Evolutionary conservation across 2,113 vertebrate species (phyloP).

Genomic region (Diadophis punctatus): DNA sequence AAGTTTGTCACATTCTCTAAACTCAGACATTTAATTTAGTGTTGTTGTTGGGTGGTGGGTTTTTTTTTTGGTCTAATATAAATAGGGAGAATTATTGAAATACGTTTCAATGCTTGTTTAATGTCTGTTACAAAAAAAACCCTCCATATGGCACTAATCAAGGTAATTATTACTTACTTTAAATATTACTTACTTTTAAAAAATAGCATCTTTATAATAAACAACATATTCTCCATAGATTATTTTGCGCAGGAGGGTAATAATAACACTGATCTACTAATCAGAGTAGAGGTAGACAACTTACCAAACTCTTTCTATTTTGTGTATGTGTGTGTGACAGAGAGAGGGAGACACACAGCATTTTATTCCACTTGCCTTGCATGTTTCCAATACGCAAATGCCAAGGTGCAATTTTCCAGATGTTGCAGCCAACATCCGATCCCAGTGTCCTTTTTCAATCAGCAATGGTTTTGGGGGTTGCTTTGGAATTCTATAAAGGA

Average conservation of each 20-base stretch:
- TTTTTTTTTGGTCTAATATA: conserved; percentile 9
- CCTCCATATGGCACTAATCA: conserved; percentile 69
- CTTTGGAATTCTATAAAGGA: neutral
- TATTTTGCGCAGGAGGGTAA: conserved; percentile 39
- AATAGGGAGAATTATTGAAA: conserved; percentile 51
- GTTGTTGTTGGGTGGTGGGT: neutral
- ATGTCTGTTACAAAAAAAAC: conserved; percentile 47
- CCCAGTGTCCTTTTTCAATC: neutral
- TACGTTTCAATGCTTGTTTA: conserved; percentile 40
- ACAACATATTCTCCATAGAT: conserved; percentile 9
- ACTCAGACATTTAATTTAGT: neutral
- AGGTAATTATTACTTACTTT: conserved; percentile 37
- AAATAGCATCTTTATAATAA: conserved; percentile 60
- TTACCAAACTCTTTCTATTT: neutral
- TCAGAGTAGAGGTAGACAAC: conserved; percentile 13
- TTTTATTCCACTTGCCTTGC: conserved; percentile 16
- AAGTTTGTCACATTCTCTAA: conserved; percentile 17
- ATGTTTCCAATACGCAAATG: conserved; percentile 22
- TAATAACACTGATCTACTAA: conserved; percentile 44
- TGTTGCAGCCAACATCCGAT: neutral
- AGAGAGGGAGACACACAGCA: neutral
- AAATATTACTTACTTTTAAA: conserved; percentile 63
- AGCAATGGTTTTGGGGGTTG: neutral
- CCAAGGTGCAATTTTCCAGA: neutral
- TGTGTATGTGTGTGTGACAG: neutral